phyloP scores from a whole-genome alignment of 2,888 invertebrate genomes.

The Limnephilus auricula region DNA sequence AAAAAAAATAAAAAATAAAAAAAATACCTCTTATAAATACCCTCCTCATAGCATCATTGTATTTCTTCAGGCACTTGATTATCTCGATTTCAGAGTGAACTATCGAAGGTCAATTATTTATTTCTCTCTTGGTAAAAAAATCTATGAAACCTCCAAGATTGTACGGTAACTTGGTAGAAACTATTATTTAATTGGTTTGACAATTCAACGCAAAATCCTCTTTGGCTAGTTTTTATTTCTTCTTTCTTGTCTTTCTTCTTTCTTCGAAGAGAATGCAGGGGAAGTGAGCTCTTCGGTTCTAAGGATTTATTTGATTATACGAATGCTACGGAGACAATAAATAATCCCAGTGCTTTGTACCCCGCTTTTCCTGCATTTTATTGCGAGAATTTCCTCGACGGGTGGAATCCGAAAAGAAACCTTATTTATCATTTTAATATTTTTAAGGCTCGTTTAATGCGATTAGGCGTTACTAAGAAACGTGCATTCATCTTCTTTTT shows the following conservation, averaged over 20 bases:
- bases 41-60: too few relatives aligned
- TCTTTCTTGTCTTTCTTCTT: slow-evolving; percentile 3
- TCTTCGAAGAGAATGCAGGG: not conserved
- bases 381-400: slow-evolving; percentile 20
- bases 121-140: not conserved
- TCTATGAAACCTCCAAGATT: not conserved
- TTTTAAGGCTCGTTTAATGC: not conserved
- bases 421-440: slow-evolving; percentile 4
- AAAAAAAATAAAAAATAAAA: too few relatives aligned
- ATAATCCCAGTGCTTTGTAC: slow-evolving; percentile 17
- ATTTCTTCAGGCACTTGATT: not conserved
- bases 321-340: slow-evolving; percentile 12
- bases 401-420: not conserved
- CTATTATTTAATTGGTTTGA: slow-evolving; percentile 35
- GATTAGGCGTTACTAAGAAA: not conserved
- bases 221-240: slow-evolving; percentile 10
- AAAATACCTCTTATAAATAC: too few relatives aligned
- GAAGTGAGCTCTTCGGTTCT: not conserved
- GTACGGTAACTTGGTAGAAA: not conserved
- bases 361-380: slow-evolving; percentile 13
- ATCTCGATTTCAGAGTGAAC: not conserved
- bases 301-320: slow-evolving; percentile 25
- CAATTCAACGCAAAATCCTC: slow-evolving; percentile 26
- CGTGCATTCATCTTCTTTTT: not conserved
- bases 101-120: not conserved